A percentile compares a stretch with the other conserved stretches of the same genome.
These are phyloP conservation scores for Carettochelys insculpta DNA, from an alignment of 2,113 vertebrate species.

Conservation along the genomic window DNA sequence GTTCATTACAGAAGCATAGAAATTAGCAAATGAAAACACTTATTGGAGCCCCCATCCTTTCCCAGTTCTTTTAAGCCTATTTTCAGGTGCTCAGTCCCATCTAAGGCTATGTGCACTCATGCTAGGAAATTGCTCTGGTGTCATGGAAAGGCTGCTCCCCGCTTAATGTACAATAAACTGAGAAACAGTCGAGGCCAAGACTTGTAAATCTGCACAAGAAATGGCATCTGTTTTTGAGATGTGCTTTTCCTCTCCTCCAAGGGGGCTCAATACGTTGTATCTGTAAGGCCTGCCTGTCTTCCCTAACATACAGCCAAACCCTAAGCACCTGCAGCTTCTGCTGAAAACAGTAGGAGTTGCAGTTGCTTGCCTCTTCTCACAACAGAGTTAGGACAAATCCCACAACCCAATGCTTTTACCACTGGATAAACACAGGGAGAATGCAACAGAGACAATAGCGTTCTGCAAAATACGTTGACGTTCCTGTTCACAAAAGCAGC, in stretches of 20 bases:
- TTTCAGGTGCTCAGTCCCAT: neutral
- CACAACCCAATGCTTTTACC: neutral
- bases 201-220: slow-evolving; percentile 37
- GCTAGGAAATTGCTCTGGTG: neutral
- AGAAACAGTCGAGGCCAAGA: neutral
- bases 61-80: fast-evolving
- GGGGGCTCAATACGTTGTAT: neutral
- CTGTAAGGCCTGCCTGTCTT: neutral
- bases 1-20: neutral
- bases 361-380: neutral
- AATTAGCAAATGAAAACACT: fast-evolving
- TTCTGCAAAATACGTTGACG: slow-evolving; percentile 9
- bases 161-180: neutral
- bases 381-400: neutral
- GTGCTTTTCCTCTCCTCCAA: slow-evolving; percentile 23
- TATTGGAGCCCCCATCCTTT: neutral
- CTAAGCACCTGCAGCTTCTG: neutral
- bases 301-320: neutral
- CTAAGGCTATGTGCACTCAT: neutral
- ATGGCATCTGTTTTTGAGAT: slow-evolving; percentile 33
- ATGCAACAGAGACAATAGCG: neutral
- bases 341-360: neutral
- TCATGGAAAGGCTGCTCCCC: neutral
- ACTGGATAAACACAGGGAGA: neutral
- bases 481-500: neutral